Evolutionary conservation across 2,888 invertebrate species (phyloP).

Genomic region (Melanostoma mellinum): DNA sequence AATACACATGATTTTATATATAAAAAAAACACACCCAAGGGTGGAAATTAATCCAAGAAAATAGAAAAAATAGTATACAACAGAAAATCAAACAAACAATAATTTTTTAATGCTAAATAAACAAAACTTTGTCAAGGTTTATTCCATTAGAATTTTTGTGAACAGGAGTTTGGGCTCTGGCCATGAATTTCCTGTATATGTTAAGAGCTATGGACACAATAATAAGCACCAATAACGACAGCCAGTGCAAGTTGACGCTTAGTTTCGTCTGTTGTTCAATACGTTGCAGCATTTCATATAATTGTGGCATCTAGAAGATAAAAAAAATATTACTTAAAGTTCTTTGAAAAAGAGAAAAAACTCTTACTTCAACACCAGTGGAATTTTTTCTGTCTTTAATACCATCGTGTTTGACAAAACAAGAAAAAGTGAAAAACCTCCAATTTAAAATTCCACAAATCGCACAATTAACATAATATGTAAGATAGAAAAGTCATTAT

Average conservation of each 20-base stretch:
- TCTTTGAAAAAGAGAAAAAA: neutral
- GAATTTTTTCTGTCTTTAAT: constrained; percentile 70
- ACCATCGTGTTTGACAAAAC: too few relatives aligned
- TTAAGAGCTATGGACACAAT: constrained; percentile 81
- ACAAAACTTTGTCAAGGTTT: constrained; percentile 6
- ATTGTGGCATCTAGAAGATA: constrained; percentile 77
- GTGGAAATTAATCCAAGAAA: neutral
- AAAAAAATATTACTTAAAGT: constrained; percentile 9
- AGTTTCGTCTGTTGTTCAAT: constrained; percentile 83
- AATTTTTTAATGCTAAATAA: constrained; percentile 16
- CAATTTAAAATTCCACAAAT: too few relatives aligned
- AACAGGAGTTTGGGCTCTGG: constrained; percentile 46
- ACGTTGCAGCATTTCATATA: constrained; percentile 80
- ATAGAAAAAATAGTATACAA: neutral
- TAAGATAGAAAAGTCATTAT: too few relatives aligned
- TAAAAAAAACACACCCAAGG: neutral
- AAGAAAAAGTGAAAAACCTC: too few relatives aligned
- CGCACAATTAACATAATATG: too few relatives aligned
- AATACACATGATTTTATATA: constrained; percentile 4
- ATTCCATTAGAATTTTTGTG: constrained; percentile 39
- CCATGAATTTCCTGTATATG: constrained; percentile 80
- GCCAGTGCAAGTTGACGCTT: constrained; percentile 83
- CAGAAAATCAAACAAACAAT: neutral
- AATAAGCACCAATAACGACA: constrained; percentile 83
- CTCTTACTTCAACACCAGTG: constrained; percentile 47